Evolutionary conservation across 2,888 invertebrate genomes (phyloP).

Genomic region (Drosophila borealis): DNA sequence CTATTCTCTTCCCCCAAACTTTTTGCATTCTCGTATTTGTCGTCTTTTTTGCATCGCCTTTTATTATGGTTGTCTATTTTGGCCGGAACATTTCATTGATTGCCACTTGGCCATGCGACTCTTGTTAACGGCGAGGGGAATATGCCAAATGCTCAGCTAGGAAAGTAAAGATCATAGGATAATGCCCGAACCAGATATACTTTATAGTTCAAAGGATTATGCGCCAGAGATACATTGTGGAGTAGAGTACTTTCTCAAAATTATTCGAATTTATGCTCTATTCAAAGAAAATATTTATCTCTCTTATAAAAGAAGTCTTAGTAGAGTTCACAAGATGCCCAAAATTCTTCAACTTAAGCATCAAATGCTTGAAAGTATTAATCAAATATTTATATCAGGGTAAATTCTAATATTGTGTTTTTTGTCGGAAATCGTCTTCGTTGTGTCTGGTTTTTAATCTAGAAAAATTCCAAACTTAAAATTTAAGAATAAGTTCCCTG

Average conservation of each 20-base stretch:
- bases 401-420: too few relatives aligned
- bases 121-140: conserved; percentile 5
- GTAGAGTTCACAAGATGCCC: too few relatives aligned
- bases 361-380: too few relatives aligned
- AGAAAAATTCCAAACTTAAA: background rate
- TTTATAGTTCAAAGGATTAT: background rate
- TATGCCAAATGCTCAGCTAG: background rate
- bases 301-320: too few relatives aligned
- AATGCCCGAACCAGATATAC: background rate
- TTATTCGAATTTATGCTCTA: too few relatives aligned
- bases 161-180: background rate
- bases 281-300: too few relatives aligned
- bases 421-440: background rate
- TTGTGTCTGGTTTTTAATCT: background rate
- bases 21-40: conserved; percentile 21
- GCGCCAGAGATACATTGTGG: too few relatives aligned
- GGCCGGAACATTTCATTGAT: conserved; percentile 41
- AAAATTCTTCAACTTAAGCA: too few relatives aligned
- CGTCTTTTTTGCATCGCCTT: conserved; percentile 36
- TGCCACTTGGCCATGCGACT: conserved; percentile 24
- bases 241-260: too few relatives aligned
- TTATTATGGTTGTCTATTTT: conserved; percentile 56
- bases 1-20: background rate
- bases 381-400: too few relatives aligned
- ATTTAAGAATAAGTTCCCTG: conserved; percentile 20